phyloP scores from a whole-genome alignment of 2,888 invertebrate genomes.

The Autographa pulchrina region DNA sequence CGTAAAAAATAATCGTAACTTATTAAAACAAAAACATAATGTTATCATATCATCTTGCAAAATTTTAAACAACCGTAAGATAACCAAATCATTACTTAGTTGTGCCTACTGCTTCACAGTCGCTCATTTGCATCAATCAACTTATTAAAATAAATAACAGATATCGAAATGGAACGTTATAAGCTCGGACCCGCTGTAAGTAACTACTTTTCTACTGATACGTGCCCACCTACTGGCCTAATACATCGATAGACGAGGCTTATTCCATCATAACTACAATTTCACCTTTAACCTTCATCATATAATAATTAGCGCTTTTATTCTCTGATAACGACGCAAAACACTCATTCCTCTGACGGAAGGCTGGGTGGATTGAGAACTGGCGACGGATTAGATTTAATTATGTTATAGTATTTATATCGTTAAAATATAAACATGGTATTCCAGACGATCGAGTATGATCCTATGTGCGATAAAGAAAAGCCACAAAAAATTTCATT shows the following conservation, averaged over 20 bases:
- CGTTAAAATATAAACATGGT: conserved; percentile 72
- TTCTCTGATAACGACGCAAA: conserved; percentile 43
- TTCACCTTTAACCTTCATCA: conserved; percentile 66
- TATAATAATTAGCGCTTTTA: conserved; percentile 52
- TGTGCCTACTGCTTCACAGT: conserved; percentile 18
- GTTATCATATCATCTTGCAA: conserved; percentile 32
- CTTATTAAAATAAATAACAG: neutral
- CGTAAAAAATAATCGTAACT: neutral
- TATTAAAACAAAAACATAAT: neutral
- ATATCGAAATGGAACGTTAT: conserved; percentile 68
- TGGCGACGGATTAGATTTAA: conserved; percentile 26
- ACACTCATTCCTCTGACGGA: conserved; percentile 59
- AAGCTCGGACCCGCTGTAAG: conserved; percentile 68
- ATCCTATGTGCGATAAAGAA: conserved; percentile 91
- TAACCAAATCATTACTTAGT: conserved; percentile 34
- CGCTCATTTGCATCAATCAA: conserved; percentile 13
- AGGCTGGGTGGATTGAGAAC: conserved; percentile 46
- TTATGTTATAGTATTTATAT: conserved; percentile 34
- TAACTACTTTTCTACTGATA: conserved; percentile 33
- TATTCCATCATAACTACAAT: conserved; percentile 48
- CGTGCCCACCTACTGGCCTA: conserved; percentile 31
- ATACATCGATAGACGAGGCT: conserved; percentile 37
- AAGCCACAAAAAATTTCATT: conserved; percentile 93
- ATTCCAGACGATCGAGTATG: conserved; percentile 83
- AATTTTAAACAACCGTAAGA: conserved; percentile 32